Percentiles rank a stretch among this genome's conserved stretches.
phyloP scores from a whole-genome alignment of 2,797 vertebrate genomes.

The Picus viridis region DNA sequence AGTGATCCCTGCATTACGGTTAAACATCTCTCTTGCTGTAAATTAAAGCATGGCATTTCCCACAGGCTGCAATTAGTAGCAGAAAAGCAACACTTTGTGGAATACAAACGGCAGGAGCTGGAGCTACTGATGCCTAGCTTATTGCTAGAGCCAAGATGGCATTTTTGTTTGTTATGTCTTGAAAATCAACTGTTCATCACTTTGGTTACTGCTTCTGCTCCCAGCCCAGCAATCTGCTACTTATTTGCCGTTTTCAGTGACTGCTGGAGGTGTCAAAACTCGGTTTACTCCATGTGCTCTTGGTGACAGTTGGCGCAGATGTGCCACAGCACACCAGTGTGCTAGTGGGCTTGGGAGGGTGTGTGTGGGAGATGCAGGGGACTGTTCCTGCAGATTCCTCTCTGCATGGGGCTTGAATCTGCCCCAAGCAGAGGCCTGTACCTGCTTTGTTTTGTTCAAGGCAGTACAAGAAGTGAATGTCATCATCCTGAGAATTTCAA shows the following conservation, averaged over 20 bases:
- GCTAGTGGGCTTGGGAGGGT: not conserved
- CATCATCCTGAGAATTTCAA: not conserved
- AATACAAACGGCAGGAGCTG: not conserved
- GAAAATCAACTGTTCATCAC: not conserved
- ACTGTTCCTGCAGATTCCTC: not conserved
- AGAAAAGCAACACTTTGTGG: not conserved
- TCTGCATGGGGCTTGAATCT: not conserved
- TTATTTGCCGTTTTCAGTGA: not conserved
- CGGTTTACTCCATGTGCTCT: not conserved
- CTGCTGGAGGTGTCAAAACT: not conserved
- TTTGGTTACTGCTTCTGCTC: not conserved
- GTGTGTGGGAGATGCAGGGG: not conserved
- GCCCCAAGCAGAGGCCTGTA: not conserved
- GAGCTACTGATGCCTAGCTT: not conserved
- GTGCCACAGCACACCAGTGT: not conserved
- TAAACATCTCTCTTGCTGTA: constrained; percentile 1
- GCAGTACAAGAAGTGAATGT: not conserved
- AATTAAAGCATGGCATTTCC: not conserved
- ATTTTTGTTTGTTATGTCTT: not conserved
- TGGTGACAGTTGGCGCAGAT: not conserved
- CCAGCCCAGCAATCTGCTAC: not conserved
- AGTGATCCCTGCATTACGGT: not conserved
- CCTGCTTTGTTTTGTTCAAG: not conserved
- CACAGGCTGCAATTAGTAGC: not conserved
- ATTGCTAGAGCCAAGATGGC: not conserved